Conservation (phyloP, 2,888 invertebrate genomes). For the Drosophila borealis region DNA sequence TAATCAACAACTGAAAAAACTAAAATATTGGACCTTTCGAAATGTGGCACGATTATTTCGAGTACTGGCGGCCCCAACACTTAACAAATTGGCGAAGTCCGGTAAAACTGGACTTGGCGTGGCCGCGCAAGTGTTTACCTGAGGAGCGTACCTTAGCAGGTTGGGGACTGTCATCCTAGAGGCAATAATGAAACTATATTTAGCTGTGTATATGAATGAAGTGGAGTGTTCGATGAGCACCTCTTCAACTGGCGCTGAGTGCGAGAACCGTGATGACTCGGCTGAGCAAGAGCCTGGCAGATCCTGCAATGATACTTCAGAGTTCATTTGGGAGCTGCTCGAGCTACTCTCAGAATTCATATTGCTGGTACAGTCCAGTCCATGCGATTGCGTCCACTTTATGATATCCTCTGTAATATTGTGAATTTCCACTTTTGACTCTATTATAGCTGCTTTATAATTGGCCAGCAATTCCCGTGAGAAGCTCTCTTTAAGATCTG, state of each 20-base stretch:
- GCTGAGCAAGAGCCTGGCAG: background rate
- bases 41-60: background rate
- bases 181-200: background rate
- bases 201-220: background rate
- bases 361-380: background rate
- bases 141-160: background rate
- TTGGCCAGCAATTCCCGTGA: background rate
- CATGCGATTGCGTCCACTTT: background rate
- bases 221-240: background rate
- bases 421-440: background rate
- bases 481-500: background rate
- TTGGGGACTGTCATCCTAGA: background rate
- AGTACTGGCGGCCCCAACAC: conserved; percentile 4
- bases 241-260: background rate
- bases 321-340: background rate
- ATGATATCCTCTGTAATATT: background rate
- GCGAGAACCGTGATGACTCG: background rate
- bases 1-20: conserved; percentile 1
- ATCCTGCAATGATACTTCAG: background rate
- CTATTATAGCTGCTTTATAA: background rate
- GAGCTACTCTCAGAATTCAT: background rate
- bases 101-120: background rate
- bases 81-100: conserved; percentile 13
- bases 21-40: background rate
- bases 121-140: background rate